Percentiles rank a stretch among this genome's conserved stretches.
phyloP scores from a whole-genome alignment of 2,888 invertebrate genomes.

The Polietes domitor region DNA sequence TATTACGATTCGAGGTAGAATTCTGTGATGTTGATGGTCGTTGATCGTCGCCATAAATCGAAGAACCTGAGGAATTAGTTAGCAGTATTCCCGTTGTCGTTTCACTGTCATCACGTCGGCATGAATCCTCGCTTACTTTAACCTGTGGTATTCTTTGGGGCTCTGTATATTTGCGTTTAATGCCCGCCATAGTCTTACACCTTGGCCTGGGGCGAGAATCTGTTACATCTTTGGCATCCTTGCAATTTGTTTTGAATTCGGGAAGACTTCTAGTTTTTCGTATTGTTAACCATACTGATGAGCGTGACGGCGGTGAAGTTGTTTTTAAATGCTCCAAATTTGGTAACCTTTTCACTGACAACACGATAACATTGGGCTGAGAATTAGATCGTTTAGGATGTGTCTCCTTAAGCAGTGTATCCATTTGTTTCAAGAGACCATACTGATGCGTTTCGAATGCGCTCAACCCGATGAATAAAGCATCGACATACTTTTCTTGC shows the following conservation, averaged over 20 bases:
- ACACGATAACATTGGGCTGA: slow-evolving; percentile 83
- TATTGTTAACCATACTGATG: slow-evolving; percentile 60
- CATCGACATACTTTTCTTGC: slow-evolving; percentile 84
- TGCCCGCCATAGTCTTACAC: slow-evolving; percentile 81
- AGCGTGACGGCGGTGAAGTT: neutral
- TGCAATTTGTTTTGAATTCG: slow-evolving; percentile 48
- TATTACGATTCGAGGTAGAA: slow-evolving; percentile 51
- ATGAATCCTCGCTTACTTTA: neutral
- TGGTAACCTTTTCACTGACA: slow-evolving; percentile 57
- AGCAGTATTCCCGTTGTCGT: neutral
- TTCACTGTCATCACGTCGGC: neutral
- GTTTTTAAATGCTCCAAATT: neutral
- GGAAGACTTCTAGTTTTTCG: slow-evolving; percentile 72
- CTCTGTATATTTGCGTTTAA: slow-evolving; percentile 70
- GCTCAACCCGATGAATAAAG: slow-evolving; percentile 84
- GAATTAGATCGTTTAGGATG: slow-evolving; percentile 82
- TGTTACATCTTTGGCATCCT: slow-evolving; percentile 59
- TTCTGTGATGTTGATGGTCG: slow-evolving; percentile 62
- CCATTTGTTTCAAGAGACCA: slow-evolving; percentile 84
- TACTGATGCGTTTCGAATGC: slow-evolving; percentile 85
- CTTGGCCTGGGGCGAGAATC: slow-evolving; percentile 29
- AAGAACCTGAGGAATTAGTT: slow-evolving; percentile 44
- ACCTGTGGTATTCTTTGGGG: slow-evolving; percentile 39
- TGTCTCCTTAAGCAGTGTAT: slow-evolving; percentile 81
- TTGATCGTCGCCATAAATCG: slow-evolving; percentile 61